Evolutionary conservation across 2,113 vertebrate species (phyloP).

Genomic region (Spilogale gracilis): DNA sequence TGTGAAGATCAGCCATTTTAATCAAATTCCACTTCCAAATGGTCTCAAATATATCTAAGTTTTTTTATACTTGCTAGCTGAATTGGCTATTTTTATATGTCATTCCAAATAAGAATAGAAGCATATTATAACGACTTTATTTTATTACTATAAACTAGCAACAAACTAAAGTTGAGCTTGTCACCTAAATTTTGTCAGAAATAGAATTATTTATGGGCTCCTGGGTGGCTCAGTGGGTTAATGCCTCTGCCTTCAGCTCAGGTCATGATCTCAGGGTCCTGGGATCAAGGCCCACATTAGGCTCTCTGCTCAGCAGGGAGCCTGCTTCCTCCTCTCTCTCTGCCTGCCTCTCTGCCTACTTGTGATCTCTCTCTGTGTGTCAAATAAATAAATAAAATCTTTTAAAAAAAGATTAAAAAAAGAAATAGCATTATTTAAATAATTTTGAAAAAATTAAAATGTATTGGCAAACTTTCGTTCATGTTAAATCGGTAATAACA

Average conservation of each 20-base stretch:
- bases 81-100: neutral
- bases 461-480: neutral
- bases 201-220: neutral
- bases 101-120: neutral
- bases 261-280: no score
- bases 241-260: no score
- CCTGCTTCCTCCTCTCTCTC: no score
- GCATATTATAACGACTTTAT: neutral
- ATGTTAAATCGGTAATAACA: neutral
- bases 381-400: no score
- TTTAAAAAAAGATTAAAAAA: no score
- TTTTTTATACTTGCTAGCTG: neutral
- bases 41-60: conserved; percentile 32
- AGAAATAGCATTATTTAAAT: conserved; percentile 28
- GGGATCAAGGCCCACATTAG: no score
- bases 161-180: neutral
- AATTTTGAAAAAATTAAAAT: conserved; percentile 46
- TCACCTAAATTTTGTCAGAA: conserved; percentile 51
- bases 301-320: no score
- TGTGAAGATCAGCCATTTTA: neutral
- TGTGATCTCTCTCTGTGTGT: no score
- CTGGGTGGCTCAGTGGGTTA: no score
- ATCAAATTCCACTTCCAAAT: conserved; percentile 37
- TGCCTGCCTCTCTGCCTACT: no score
- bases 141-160: neutral